A percentile compares a stretch with the other conserved stretches of the same genome.
Evolutionary conservation across 2,113 vertebrate species (phyloP).

Genomic region (Mola mola): DNA sequence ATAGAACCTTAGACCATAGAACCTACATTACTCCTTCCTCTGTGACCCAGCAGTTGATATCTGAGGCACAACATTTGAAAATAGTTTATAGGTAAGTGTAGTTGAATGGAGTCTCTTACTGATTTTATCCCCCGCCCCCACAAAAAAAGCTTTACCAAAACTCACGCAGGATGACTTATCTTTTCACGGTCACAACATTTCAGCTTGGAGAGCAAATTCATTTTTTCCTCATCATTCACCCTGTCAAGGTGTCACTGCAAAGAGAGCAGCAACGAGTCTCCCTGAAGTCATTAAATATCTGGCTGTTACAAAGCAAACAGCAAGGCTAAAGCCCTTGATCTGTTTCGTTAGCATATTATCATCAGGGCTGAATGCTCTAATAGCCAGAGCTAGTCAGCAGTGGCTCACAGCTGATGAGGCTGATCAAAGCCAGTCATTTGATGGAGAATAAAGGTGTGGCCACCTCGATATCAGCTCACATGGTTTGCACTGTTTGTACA

Average conservation of each 20-base stretch:
- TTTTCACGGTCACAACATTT: too few relatives aligned
- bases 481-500: background rate
- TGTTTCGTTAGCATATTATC: slow-evolving; percentile 67
- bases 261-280: slow-evolving; percentile 35
- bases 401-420: slow-evolving; percentile 42
- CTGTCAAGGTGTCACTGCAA: slow-evolving; percentile 32
- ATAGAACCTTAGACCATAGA: too few relatives aligned
- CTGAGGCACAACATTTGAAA: too few relatives aligned
- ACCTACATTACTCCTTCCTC: too few relatives aligned
- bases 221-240: slow-evolving; percentile 22
- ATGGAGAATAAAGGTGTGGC: slow-evolving; percentile 36
- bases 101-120: too few relatives aligned
- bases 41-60: too few relatives aligned
- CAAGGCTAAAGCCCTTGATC: slow-evolving; percentile 63
- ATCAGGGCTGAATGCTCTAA: slow-evolving; percentile 54
- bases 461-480: slow-evolving; percentile 32
- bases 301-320: slow-evolving; percentile 38
- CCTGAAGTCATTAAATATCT: slow-evolving; percentile 54
- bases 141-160: too few relatives aligned
- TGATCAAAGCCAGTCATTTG: slow-evolving; percentile 60
- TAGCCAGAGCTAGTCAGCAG: slow-evolving; percentile 50
- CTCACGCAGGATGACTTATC: too few relatives aligned
- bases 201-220: slow-evolving; percentile 25
- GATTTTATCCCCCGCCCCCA: too few relatives aligned
- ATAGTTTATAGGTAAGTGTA: too few relatives aligned